Conservation (phyloP, 2,888 invertebrate genomes). For the Cephus nigrinus region DNA sequence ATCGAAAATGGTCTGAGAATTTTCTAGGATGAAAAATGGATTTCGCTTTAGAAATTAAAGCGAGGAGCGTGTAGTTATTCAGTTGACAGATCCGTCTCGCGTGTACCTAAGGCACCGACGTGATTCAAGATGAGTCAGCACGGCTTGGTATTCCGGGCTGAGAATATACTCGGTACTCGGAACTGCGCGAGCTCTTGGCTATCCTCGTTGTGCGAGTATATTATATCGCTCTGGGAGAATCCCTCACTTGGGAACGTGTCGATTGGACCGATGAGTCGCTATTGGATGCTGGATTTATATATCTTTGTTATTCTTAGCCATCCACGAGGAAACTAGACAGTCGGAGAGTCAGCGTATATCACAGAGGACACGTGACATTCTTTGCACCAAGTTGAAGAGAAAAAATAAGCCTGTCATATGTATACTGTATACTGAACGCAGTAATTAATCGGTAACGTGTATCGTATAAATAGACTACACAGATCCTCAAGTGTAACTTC, state of each 20-base stretch:
- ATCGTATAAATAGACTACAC: background rate
- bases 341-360: background rate
- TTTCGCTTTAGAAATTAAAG: background rate
- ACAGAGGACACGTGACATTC: background rate
- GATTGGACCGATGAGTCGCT: background rate
- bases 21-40: background rate
- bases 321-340: background rate
- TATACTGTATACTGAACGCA: background rate
- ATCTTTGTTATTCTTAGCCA: background rate
- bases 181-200: background rate
- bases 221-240: background rate
- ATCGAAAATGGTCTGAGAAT: background rate
- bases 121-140: slow-evolving; percentile 26
- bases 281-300: background rate
- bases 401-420: background rate
- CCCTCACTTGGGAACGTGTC: background rate
- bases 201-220: slow-evolving; percentile 1
- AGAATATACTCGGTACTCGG: slow-evolving; percentile 27
- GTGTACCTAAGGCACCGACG: slow-evolving; percentile 3
- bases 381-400: background rate
- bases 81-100: slow-evolving; percentile 17
- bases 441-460: background rate
- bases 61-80: slow-evolving; percentile 5
- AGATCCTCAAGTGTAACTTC: background rate
- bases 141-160: slow-evolving; percentile 29